Conservation (phyloP, 2,797 vertebrate species). For the Champsocephalus gunnari region DNA sequence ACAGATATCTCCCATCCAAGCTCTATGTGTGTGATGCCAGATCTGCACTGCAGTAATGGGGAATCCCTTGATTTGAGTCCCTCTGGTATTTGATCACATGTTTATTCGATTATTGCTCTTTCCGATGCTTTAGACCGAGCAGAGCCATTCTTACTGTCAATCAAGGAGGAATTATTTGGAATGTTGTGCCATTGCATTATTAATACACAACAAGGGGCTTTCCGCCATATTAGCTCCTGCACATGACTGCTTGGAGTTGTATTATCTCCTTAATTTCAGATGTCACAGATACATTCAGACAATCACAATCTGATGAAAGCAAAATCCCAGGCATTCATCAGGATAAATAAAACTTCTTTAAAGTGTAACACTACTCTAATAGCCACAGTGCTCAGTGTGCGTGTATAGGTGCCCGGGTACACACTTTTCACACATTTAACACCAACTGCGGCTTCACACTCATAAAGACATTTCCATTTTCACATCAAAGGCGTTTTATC, state of each 20-base stretch:
- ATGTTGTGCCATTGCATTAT: constrained; percentile 55
- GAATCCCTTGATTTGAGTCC: constrained; percentile 78
- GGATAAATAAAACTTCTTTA: background rate
- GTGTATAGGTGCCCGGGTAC: constrained; percentile 26
- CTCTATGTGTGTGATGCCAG: constrained; percentile 46
- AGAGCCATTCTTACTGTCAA: constrained; percentile 50
- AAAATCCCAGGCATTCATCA: background rate
- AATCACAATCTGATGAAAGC: background rate
- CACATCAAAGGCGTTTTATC: constrained; percentile 41
- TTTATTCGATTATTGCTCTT: constrained; percentile 73
- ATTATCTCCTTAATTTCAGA: background rate
- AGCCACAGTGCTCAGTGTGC: background rate
- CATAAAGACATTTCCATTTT: constrained; percentile 46
- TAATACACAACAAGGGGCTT: constrained; percentile 41
- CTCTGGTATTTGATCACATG: constrained; percentile 71
- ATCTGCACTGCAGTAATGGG: constrained; percentile 55
- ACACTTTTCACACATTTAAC: constrained; percentile 53
- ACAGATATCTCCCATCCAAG: constrained; percentile 48
- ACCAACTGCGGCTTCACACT: constrained; percentile 40
- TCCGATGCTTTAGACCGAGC: constrained; percentile 64
- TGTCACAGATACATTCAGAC: background rate
- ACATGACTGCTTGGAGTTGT: constrained; percentile 11
- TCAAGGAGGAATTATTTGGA: constrained; percentile 58
- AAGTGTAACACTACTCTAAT: too few relatives aligned
- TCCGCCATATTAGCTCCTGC: constrained; percentile 30